Conservation (phyloP, 2,797 vertebrate species). For the Rhyacichthys aspro region DNA sequence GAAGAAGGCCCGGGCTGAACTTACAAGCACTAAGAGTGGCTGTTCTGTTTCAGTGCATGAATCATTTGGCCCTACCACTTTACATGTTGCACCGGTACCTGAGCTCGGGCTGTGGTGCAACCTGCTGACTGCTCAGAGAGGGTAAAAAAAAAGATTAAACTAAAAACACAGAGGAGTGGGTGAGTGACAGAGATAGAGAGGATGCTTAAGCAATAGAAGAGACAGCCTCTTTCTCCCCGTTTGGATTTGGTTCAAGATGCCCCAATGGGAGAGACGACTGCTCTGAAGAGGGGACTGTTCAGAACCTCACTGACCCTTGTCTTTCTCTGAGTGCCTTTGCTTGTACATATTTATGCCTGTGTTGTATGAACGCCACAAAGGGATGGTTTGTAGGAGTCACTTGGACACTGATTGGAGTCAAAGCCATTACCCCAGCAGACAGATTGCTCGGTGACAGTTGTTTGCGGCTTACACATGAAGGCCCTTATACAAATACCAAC, state of each 20-base stretch:
- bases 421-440: constrained; percentile 52
- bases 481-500: constrained; percentile 3
- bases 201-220: too few species aligned
- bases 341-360: constrained; percentile 26
- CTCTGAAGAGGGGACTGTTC: constrained; percentile 60
- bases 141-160: not conserved
- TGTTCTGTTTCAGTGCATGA: constrained; percentile 58
- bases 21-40: constrained; percentile 45
- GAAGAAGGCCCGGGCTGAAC: constrained; percentile 21
- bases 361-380: constrained; percentile 4
- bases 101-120: too few species aligned
- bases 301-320: constrained; percentile 41
- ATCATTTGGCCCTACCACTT: constrained; percentile 61
- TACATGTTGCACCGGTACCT: constrained; percentile 61
- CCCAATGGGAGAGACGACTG: constrained; percentile 45
- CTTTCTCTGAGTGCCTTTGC: constrained; percentile 18
- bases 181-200: constrained; percentile 34
- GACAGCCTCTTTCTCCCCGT: constrained; percentile 24
- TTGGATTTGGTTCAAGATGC: constrained; percentile 59
- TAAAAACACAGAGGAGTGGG: constrained; percentile 14
- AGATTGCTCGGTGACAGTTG: constrained; percentile 26
- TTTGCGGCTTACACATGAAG: constrained; percentile 11
- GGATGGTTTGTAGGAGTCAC: constrained; percentile 45
- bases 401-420: constrained; percentile 61
- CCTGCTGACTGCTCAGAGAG: constrained; percentile 38